Percentiles rank a stretch among this genome's conserved stretches.
These are phyloP conservation scores for Erythrocebus patas DNA, from an alignment of 2,113 vertebrate genomes.

Conservation along the genomic window DNA sequence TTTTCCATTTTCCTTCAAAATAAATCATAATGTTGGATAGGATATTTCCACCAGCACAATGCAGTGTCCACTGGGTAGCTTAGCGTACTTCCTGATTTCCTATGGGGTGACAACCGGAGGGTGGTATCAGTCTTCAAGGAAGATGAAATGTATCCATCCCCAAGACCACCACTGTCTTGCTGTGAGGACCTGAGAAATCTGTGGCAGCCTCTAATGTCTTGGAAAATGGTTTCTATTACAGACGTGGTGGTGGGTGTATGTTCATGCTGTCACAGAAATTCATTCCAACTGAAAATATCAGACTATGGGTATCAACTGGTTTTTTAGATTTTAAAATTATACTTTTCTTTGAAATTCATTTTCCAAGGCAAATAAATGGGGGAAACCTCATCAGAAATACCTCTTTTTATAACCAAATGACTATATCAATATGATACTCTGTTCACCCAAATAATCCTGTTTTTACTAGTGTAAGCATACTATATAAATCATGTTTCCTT, in stretches of 20 bases:
- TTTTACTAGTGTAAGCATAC: not conserved
- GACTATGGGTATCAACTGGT: not conserved
- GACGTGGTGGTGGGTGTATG: not conserved
- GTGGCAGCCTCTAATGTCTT: not conserved
- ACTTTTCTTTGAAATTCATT: slow-evolving; percentile 9
- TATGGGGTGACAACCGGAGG: not conserved
- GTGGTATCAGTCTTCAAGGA: slow-evolving; percentile 1
- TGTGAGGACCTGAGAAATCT: slow-evolving; percentile 31
- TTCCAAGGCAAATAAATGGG: not conserved
- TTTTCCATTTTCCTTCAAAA: slow-evolving; percentile 52
- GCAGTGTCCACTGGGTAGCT: not conserved
- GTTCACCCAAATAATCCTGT: not conserved
- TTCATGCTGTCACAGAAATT: slow-evolving; percentile 40
- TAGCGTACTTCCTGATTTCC: slow-evolving; percentile 47
- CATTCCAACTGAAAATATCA: slow-evolving; percentile 37
- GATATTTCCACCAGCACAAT: slow-evolving; percentile 5
- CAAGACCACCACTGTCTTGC: not conserved
- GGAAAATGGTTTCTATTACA: slow-evolving; percentile 37
- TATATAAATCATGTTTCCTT: not conserved
- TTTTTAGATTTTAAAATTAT: slow-evolving; percentile 12
- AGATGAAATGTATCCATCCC: slow-evolving; percentile 34
- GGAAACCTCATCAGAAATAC: not conserved
- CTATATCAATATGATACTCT: not conserved
- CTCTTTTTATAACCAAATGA: not conserved
- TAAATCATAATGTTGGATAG: slow-evolving; percentile 50